These are phyloP conservation scores for Nibea albiflora DNA, from an alignment of 2,113 vertebrate species.

Conservation along the genomic window DNA sequence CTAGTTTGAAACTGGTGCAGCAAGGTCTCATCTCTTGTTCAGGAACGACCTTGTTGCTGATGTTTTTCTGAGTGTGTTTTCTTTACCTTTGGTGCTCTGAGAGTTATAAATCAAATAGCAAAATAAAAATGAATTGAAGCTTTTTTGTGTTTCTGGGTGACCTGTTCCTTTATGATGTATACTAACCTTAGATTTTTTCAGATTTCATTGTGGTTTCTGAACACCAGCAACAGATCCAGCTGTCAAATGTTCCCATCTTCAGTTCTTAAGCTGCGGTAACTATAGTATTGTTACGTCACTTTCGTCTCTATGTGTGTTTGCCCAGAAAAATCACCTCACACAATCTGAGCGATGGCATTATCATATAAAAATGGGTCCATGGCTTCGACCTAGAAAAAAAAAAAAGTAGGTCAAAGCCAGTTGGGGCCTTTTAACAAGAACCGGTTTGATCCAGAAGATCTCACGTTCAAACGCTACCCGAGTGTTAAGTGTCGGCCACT, in stretches of 20 bases:
- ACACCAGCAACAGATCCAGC: background rate
- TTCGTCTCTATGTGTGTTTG: background rate
- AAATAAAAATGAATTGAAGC: background rate
- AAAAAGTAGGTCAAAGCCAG: slow-evolving; percentile 63
- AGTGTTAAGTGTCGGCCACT: background rate
- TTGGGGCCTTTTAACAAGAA: slow-evolving; percentile 24
- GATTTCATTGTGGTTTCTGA: background rate
- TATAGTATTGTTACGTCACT: background rate
- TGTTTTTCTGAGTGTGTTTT: background rate
- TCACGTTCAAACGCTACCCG: background rate
- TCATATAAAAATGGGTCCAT: slow-evolving; percentile 27
- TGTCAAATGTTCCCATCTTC: background rate
- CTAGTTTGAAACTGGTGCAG: too few relatives aligned
- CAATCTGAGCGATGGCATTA: slow-evolving; percentile 2
- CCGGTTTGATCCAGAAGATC: slow-evolving; percentile 36
- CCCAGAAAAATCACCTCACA: background rate
- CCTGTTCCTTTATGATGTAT: slow-evolving; percentile 3
- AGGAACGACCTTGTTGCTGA: background rate
- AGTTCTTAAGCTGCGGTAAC: too few relatives aligned
- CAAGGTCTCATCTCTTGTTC: background rate
- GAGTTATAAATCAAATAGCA: too few relatives aligned
- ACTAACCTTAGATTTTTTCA: background rate
- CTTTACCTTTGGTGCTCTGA: slow-evolving; percentile 7
- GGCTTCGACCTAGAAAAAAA: slow-evolving; percentile 61
- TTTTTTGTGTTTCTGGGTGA: background rate